These are phyloP conservation scores for Apoda limacodes DNA, from an alignment of 2,888 invertebrate species.

Conservation along the genomic window DNA sequence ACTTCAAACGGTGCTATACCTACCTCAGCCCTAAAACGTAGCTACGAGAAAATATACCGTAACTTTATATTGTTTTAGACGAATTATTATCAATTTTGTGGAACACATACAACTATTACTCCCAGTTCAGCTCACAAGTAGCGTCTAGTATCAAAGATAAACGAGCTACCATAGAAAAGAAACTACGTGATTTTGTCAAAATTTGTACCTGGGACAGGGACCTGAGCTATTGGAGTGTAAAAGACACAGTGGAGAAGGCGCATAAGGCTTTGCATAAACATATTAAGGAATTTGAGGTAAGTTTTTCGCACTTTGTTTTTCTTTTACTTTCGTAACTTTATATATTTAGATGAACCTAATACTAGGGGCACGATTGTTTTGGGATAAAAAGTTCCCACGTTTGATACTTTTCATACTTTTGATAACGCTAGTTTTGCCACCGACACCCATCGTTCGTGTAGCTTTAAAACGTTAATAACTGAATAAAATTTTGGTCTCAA, in stretches of 20 bases:
- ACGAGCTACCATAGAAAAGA: slow-evolving; percentile 88
- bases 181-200: slow-evolving; percentile 92
- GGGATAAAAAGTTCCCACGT: no score
- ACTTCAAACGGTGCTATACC: no score
- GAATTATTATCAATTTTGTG: slow-evolving; percentile 77
- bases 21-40: no score
- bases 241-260: slow-evolving; percentile 87
- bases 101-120: slow-evolving; percentile 87
- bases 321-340: background rate
- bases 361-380: no score
- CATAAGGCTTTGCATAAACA: slow-evolving; percentile 90
- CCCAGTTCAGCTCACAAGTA: slow-evolving; percentile 79
- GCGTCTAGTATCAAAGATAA: slow-evolving; percentile 73
- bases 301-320: slow-evolving; percentile 11
- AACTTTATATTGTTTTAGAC: no score
- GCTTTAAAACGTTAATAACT: no score
- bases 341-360: no score
- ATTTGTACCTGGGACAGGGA: slow-evolving; percentile 96
- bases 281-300: slow-evolving; percentile 84
- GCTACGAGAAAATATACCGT: no score
- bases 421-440: no score
- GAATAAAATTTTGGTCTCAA: no score
- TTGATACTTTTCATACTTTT: no score
- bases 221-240: slow-evolving; percentile 93
- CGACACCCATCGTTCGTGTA: no score